Evolutionary conservation across 1,140 invertebrate genomes (phyloP).

Genomic region (Drosophila varians): DNA sequence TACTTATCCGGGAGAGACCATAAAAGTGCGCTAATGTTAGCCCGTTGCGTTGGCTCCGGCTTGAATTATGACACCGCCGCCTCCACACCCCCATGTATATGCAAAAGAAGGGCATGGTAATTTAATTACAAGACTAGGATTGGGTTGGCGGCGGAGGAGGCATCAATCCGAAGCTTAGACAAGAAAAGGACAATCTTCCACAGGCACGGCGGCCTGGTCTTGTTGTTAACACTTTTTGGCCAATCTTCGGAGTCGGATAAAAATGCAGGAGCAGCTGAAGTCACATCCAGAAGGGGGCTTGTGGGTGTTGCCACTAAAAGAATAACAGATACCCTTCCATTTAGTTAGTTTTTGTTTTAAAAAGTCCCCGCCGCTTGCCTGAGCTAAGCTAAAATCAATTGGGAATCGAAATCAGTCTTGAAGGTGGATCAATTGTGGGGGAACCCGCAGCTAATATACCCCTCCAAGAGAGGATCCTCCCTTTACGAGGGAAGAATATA

Average conservation of each 20-base stretch:
- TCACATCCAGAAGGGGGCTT: not conserved
- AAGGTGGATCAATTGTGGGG: too few relatives aligned
- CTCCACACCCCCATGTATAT: slow-evolving; percentile 4
- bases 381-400: too few relatives aligned
- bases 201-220: slow-evolving; percentile 37
- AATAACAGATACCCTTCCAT: slow-evolving; percentile 9
- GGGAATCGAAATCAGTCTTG: too few relatives aligned
- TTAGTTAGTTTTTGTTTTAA: too few relatives aligned
- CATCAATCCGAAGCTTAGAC: slow-evolving; percentile 76
- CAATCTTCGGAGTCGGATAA: slow-evolving; percentile 30
- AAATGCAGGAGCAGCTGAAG: not conserved
- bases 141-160: slow-evolving; percentile 44
- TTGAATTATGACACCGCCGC: slow-evolving; percentile 69
- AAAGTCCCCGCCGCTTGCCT: too few relatives aligned
- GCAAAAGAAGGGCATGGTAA: slow-evolving; percentile 58
- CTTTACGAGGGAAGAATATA: slow-evolving; percentile 53
- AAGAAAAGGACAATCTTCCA: slow-evolving; percentile 51
- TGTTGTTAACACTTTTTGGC: slow-evolving; percentile 59
- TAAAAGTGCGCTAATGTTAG: slow-evolving; percentile 81
- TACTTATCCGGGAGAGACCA: slow-evolving; percentile 67
- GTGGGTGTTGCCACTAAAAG: not conserved
- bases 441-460: not conserved
- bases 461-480: not conserved
- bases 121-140: slow-evolving; percentile 72
- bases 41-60: slow-evolving; percentile 62